phyloP scores from a whole-genome alignment of 2,797 vertebrate genomes.

The Lates japonicus region DNA sequence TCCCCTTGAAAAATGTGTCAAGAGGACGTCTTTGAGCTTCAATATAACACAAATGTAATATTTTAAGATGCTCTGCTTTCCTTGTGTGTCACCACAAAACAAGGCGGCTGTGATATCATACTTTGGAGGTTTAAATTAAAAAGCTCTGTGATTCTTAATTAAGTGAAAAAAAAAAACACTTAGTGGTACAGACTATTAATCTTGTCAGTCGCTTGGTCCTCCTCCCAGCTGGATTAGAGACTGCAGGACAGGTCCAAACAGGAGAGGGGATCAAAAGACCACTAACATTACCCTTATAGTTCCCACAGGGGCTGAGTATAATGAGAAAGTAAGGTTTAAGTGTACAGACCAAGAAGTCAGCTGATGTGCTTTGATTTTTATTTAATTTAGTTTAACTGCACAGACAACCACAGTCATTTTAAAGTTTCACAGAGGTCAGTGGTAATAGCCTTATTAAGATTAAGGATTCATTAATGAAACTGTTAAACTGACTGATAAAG shows the following conservation, averaged over 20 bases:
- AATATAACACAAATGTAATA: background rate
- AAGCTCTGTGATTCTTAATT: constrained; percentile 17
- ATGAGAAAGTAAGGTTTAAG: constrained; percentile 15
- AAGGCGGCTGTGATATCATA: constrained; percentile 13
- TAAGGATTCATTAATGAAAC: background rate
- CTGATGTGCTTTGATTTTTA: background rate
- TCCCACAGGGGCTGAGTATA: constrained; percentile 16
- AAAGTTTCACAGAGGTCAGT: background rate
- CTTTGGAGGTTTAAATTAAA: background rate
- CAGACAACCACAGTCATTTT: background rate
- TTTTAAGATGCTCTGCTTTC: background rate
- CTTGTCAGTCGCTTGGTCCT: background rate
- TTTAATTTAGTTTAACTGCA: too few species aligned
- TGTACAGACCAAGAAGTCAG: constrained; percentile 1
- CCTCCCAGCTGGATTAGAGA: constrained; percentile 63
- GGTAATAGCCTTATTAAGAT: background rate
- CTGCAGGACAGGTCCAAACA: constrained; percentile 30
- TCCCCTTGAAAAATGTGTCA: background rate
- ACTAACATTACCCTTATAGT: background rate
- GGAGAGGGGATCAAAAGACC: constrained; percentile 45
- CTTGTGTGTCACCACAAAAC: background rate
- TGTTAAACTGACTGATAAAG: background rate
- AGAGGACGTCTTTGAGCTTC: too few species aligned
- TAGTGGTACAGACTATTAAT: constrained; percentile 34
- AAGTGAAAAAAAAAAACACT: constrained; percentile 26